Base-by-base conservation (phyloP, 2,888 invertebrate genomes). In the Sinhomidia bicolor region DNA sequence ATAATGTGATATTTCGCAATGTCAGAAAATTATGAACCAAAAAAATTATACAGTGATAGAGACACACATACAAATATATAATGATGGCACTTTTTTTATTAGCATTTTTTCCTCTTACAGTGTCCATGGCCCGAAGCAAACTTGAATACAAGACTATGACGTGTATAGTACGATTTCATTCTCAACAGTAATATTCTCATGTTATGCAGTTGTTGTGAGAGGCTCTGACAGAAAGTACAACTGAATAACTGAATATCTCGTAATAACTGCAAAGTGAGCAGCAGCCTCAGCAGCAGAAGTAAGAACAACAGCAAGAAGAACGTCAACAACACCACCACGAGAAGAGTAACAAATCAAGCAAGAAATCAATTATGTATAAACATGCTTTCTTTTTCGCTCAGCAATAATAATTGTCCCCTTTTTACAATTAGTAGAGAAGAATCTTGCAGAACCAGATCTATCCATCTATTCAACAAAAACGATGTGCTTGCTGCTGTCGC, bases 401-500 rank as follows among this genome's bases (percentile, higher is more conserved):
- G 71, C 80, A 60, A 87, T 62, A 86, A 54, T 71, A 87, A 88
- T 79, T 82, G 88, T 88, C 83, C 88, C 83, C 88, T 87, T 82
- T 79, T 26, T 29, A 87, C 81, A 87, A 83, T 79, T 83, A 88
- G 83, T 57, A 36, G 54, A 87, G 81, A 65, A 44, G 57, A 79
- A 88, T 83, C 78, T 57, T 54, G 83, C 20, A 62, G 83, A 88
- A 88, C 88, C 83, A 88, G 88, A 88, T 60, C 88, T 68, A 32
- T 44, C n/a, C 26, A 57, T 79, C 29, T 51, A n/a, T n/a, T n/a
- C 47, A 47, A 74, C 17, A 20, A 62, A 26, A n/a, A n/a, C n/a
- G n/a, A n/a, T n/a, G n/a, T n/a, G n/a, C n/a, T n/a, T n/a, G n/a
- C n/a, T n/a, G n/a, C n/a, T n/a, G n/a, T n/a, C 44, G n/a, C 12